Conservation (phyloP, 1,140 invertebrate genomes). For the Drosophila rufa region DNA sequence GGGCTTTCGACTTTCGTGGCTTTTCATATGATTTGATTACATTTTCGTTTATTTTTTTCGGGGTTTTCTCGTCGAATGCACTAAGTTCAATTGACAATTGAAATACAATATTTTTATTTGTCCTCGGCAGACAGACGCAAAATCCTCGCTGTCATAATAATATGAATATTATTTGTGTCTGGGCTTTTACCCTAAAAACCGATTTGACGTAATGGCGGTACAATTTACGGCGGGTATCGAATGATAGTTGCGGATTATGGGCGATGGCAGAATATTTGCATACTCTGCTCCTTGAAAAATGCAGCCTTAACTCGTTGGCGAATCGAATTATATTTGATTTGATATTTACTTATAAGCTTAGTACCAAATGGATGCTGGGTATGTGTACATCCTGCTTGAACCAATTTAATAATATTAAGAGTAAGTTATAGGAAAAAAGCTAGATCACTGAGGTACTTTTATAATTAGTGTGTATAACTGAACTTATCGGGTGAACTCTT, state of each 20-base stretch:
- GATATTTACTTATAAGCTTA: not conserved
- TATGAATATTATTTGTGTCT: conserved; percentile 58
- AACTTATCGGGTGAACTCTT: too few species aligned
- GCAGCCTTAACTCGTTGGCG: not conserved
- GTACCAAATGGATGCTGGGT: not conserved
- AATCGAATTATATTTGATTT: conserved; percentile 5
- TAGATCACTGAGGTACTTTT: too few species aligned
- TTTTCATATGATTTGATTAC: conserved; percentile 77
- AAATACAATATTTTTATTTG: conserved; percentile 72
- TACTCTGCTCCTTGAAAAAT: not conserved
- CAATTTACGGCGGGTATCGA: conserved; percentile 15
- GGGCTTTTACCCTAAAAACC: conserved; percentile 31
- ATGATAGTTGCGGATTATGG: conserved; percentile 26
- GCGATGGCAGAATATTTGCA: conserved; percentile 13
- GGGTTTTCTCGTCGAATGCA: conserved; percentile 60
- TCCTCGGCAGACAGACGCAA: conserved; percentile 19
- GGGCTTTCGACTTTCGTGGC: conserved; percentile 52
- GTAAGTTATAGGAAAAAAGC: too few species aligned
- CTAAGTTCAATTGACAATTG: conserved; percentile 71
- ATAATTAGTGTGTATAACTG: too few species aligned
- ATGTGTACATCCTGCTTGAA: not conserved
- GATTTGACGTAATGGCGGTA: conserved; percentile 37
- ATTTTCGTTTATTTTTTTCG: conserved; percentile 53
- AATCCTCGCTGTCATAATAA: conserved; percentile 57
- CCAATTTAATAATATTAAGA: too few species aligned